phyloP scores from a whole-genome alignment of 1,140 invertebrate genomes.

The Coptotermes formosanus region DNA sequence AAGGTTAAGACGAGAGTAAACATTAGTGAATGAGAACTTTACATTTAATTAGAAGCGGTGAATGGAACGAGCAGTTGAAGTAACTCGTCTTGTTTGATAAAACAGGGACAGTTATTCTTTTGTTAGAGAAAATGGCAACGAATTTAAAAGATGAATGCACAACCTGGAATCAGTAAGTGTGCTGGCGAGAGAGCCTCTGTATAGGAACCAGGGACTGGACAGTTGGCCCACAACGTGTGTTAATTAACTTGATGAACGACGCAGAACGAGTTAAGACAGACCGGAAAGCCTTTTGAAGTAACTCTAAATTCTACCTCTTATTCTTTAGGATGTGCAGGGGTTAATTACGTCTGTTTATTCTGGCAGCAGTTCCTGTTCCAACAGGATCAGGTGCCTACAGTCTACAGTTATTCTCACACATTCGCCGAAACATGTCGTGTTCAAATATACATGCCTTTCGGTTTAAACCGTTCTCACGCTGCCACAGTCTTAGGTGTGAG shows the following conservation, averaged over 20 bases:
- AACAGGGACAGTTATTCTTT: not conserved
- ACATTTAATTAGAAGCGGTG: too few species aligned
- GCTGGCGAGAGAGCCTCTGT: not conserved
- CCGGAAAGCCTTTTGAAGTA: not conserved
- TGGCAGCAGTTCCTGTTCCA: not conserved
- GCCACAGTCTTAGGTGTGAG: not conserved
- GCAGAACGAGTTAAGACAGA: not conserved
- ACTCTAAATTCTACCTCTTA: not conserved
- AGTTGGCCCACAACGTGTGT: not conserved
- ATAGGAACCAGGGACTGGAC: not conserved
- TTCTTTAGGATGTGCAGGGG: not conserved
- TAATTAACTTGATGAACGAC: conserved; percentile 10
- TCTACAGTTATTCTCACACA: not conserved
- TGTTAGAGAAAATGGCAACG: not conserved
- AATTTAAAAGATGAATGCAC: not conserved
- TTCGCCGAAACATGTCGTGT: not conserved
- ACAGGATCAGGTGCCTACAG: not conserved
- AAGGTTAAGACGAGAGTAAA: too few species aligned
- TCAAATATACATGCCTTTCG: not conserved
- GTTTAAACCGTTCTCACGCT: not conserved
- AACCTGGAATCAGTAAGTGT: not conserved
- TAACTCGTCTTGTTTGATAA: not conserved
- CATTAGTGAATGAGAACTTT: too few species aligned
- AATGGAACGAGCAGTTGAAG: not conserved
- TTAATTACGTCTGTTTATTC: not conserved